Evolutionary conservation across 2,888 invertebrate genomes (phyloP).

Genomic region (Nudaria mundana): DNA sequence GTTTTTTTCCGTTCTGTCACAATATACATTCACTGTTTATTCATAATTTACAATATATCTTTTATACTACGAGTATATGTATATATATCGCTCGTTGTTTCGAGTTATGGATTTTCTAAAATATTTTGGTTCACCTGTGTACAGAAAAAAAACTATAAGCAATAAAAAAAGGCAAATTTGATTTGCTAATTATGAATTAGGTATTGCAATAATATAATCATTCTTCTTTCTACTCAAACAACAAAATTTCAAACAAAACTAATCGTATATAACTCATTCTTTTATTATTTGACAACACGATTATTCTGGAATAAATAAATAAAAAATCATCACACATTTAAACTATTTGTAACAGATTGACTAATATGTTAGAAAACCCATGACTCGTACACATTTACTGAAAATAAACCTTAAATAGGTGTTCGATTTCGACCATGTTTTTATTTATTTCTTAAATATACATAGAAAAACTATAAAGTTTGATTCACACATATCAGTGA

Average conservation of each 20-base stretch:
- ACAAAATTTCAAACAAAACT: neutral
- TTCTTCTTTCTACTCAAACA: neutral
- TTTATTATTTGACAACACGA: too few species aligned
- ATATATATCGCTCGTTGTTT: constrained; percentile 25
- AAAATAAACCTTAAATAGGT: constrained; percentile 21
- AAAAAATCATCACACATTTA: constrained; percentile 1
- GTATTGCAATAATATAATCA: too few species aligned
- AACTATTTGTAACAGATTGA: neutral
- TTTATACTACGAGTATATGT: constrained; percentile 39
- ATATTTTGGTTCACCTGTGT: too few species aligned
- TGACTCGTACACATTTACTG: constrained; percentile 6
- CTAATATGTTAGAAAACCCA: constrained; percentile 11
- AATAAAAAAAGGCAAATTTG: too few species aligned
- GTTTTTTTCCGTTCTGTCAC: constrained; percentile 40
- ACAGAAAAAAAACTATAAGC: too few species aligned
- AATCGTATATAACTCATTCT: too few species aligned
- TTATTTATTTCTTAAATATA: too few species aligned
- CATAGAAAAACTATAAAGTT: too few species aligned
- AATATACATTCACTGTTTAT: constrained; percentile 45
- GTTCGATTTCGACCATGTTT: too few species aligned
- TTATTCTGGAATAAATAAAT: constrained; percentile 2
- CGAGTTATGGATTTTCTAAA: constrained; percentile 16
- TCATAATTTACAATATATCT: constrained; percentile 52
- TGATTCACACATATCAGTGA: too few species aligned
- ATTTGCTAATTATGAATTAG: too few species aligned